phyloP scores from a whole-genome alignment of 1,140 invertebrate genomes.

The Polyergus mexicanus region DNA sequence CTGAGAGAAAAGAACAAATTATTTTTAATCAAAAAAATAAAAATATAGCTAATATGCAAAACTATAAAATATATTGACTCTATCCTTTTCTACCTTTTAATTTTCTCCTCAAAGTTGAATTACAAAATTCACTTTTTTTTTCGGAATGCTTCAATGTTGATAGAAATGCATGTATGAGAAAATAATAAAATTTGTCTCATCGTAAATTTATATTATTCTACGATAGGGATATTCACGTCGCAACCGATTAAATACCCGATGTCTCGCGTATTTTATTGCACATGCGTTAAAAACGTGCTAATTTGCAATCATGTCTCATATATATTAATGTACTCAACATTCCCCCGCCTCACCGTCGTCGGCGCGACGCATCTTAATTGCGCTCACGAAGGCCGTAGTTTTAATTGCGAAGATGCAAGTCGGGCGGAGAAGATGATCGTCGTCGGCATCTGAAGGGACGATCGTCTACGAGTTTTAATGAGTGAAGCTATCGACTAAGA shows the following conservation, averaged over 20 bases:
- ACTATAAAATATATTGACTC: not conserved
- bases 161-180: not conserved
- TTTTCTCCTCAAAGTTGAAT: not conserved
- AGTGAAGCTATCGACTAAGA: conserved; percentile 32
- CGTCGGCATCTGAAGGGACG: conserved; percentile 46
- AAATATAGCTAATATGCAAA: not conserved
- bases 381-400: conserved; percentile 42
- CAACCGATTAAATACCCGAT: conserved; percentile 5
- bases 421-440: conserved; percentile 40
- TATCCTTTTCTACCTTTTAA: not conserved
- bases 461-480: conserved; percentile 54
- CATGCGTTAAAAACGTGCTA: conserved; percentile 26
- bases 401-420: conserved; percentile 55
- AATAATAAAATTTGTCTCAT: conserved; percentile 2
- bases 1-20: not conserved
- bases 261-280: conserved; percentile 2
- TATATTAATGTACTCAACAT: conserved; percentile 51
- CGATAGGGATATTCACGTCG: not conserved
- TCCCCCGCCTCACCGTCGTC: not conserved
- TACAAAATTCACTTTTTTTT: not conserved
- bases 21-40: not conserved
- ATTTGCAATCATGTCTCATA: conserved; percentile 9
- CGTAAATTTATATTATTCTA: conserved; percentile 5
- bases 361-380: conserved; percentile 30
- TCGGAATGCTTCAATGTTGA: not conserved